Evolutionary conservation across 2,113 vertebrate genomes (phyloP).

Genomic region (Natator depressus): DNA sequence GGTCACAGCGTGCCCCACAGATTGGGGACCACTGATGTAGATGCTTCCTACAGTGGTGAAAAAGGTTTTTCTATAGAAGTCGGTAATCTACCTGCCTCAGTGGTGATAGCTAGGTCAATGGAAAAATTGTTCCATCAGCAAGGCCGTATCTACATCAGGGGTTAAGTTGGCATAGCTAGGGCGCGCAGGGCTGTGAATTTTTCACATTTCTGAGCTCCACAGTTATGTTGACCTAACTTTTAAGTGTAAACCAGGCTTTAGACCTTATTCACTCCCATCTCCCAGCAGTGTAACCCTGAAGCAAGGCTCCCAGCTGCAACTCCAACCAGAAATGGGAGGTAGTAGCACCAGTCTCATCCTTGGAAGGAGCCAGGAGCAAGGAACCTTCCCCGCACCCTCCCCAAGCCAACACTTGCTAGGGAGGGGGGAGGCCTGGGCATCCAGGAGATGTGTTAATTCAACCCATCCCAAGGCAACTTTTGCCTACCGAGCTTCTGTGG

Average conservation of each 20-base stretch:
- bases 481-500: background rate
- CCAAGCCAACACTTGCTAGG: background rate
- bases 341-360: background rate
- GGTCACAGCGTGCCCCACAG: too few species aligned
- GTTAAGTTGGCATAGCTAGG: background rate
- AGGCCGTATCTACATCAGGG: background rate
- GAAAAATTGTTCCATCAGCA: background rate
- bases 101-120: background rate
- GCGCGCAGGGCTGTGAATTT: background rate
- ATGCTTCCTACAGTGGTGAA: background rate
- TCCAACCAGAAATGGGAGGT: background rate
- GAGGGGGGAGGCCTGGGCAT: background rate
- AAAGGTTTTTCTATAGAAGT: background rate
- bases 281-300: background rate
- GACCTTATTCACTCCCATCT: background rate
- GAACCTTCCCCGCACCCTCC: background rate
- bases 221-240: background rate
- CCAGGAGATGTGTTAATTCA: background rate
- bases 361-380: background rate
- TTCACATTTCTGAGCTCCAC: background rate
- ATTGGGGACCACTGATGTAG: background rate
- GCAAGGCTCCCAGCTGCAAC: background rate
- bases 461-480: background rate
- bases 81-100: background rate
- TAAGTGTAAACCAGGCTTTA: background rate